A percentile compares a stretch with the other conserved stretches of the same genome.
Conservation (phyloP, 2,113 vertebrate species). For the Scalopus aquaticus region DNA sequence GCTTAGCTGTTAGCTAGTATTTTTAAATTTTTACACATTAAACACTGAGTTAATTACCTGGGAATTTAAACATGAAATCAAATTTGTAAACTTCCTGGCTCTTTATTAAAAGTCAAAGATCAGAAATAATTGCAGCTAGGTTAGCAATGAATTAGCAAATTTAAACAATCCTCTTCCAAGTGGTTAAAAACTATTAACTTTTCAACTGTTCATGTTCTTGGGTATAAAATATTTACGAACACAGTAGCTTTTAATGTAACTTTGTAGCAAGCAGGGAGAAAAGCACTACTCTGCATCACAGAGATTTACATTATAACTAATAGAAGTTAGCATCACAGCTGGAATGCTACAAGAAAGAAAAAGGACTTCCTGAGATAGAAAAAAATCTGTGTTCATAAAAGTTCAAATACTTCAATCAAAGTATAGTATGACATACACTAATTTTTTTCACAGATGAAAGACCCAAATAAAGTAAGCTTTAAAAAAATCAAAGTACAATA, state of each 20-base stretch:
- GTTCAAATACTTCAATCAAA: slow-evolving; percentile 74
- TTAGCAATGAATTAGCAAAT: background rate
- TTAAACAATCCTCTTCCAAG: slow-evolving; percentile 14
- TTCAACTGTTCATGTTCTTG: background rate
- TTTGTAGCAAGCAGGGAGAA: background rate
- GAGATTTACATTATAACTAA: slow-evolving; percentile 33
- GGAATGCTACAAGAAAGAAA: background rate
- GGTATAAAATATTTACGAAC: slow-evolving; percentile 23
- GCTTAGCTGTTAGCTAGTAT: background rate
- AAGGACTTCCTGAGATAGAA: slow-evolving; percentile 12
- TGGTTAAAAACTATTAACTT: background rate
- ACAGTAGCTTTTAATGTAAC: background rate
- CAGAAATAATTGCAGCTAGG: background rate
- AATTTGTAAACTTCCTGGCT: background rate
- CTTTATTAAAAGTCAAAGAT: slow-evolving; percentile 4
- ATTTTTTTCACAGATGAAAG: slow-evolving; percentile 69
- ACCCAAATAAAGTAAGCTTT: slow-evolving; percentile 70
- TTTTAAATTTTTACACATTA: background rate
- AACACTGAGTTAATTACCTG: background rate
- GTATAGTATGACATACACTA: slow-evolving; percentile 48
- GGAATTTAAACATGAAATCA: background rate
- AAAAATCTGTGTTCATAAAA: slow-evolving; percentile 53
- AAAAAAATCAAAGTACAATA: slow-evolving; percentile 76
- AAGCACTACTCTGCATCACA: background rate
- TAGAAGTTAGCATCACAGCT: slow-evolving; percentile 8